Conservation (phyloP, 2,113 vertebrate genomes). For the Apaloderma vittatum region DNA sequence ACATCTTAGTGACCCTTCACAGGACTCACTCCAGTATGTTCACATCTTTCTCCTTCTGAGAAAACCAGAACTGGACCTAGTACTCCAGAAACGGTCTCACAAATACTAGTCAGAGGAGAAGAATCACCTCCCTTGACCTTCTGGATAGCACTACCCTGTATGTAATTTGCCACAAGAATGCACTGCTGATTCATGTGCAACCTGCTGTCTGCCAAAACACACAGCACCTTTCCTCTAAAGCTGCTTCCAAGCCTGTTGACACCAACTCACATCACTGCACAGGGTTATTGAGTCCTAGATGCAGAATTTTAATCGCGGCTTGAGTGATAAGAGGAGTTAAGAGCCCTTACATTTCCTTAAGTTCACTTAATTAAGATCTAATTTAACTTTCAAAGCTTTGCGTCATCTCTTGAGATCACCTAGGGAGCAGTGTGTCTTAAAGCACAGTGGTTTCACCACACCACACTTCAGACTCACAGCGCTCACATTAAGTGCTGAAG, state of each 20-base stretch:
- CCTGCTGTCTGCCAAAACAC: not conserved
- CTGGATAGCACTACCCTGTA: not conserved
- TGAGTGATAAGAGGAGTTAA: conserved; percentile 8
- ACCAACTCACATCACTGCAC: not conserved
- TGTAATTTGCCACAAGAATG: not conserved
- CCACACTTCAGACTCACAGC: not conserved
- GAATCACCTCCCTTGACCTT: not conserved
- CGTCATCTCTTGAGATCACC: not conserved
- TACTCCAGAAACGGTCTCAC: not conserved
- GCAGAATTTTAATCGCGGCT: conserved; percentile 6
- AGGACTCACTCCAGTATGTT: accelerated
- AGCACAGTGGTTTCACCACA: not conserved
- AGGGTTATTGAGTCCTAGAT: not conserved
- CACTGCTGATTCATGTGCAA: not conserved
- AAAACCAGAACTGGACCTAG: not conserved
- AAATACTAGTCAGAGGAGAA: not conserved
- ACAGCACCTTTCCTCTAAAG: not conserved
- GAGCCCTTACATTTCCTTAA: conserved; percentile 44
- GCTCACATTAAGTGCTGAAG: not conserved
- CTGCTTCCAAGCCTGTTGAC: not conserved
- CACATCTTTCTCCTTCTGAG: too few species aligned
- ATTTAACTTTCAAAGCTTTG: conserved; percentile 11
- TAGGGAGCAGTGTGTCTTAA: not conserved
- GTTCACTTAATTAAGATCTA: conserved; percentile 54
- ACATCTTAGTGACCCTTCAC: not conserved